A percentile compares a stretch with the other conserved stretches of the same genome.
These are phyloP conservation scores for Petroica traversi DNA, from an alignment of 2,113 vertebrate genomes.

Conservation along the genomic window DNA sequence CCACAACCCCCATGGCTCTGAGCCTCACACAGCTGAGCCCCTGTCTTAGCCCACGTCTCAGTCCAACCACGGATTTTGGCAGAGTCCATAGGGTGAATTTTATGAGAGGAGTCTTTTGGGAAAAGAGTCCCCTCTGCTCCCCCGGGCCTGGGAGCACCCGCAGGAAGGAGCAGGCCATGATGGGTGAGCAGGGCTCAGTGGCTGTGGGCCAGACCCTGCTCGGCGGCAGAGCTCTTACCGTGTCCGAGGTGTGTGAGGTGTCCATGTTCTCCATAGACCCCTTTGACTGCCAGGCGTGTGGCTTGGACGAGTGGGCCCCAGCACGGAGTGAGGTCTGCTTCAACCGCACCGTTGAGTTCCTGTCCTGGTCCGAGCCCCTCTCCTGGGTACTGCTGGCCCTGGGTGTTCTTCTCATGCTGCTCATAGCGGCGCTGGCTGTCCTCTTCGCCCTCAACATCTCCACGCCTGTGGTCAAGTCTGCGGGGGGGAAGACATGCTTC, in stretches of 20 bases:
- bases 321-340: constrained; percentile 74
- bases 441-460: constrained; percentile 76
- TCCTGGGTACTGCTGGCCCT: constrained; percentile 65
- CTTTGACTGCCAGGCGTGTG: constrained; percentile 74
- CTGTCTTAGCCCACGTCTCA: not conserved
- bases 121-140: not conserved
- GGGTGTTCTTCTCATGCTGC: constrained; percentile 40
- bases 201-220: fast-evolving
- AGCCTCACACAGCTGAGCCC: fast-evolving
- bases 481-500: constrained; percentile 83
- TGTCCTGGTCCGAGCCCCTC: constrained; percentile 65
- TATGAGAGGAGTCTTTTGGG: not conserved
- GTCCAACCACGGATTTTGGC: not conserved
- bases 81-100: fast-evolving
- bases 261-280: constrained; percentile 42
- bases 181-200: not conserved
- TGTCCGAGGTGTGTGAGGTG: fast-evolving
- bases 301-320: constrained; percentile 75
- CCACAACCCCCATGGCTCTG: fast-evolving
- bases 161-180: fast-evolving
- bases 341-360: constrained; percentile 65
- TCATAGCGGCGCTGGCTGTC: constrained; percentile 39
- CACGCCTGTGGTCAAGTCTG: constrained; percentile 84
- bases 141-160: fast-evolving
- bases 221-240: fast-evolving